Evolutionary conservation across 2,888 invertebrate species (phyloP).

Genomic region (Malthinus seriepunctatus): DNA sequence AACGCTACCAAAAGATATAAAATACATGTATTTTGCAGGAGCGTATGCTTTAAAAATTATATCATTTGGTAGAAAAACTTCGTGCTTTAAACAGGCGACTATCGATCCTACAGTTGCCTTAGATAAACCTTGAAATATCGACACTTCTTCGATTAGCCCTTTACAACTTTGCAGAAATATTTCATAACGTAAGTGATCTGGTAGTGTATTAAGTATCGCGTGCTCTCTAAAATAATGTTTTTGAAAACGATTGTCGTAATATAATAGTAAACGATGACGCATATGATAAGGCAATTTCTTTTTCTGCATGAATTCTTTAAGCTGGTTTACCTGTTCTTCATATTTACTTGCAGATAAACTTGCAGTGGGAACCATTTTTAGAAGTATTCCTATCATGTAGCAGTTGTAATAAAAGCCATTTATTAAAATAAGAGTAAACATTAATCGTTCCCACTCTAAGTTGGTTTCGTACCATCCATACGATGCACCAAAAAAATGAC

Average conservation of each 20-base stretch:
- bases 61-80: slow-evolving; percentile 58
- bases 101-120: slow-evolving; percentile 56
- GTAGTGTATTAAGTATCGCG: slow-evolving; percentile 44
- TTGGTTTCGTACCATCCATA: slow-evolving; percentile 32
- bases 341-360: slow-evolving; percentile 50
- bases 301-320: slow-evolving; percentile 50
- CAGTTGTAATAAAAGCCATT: slow-evolving; percentile 40
- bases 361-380: slow-evolving; percentile 43
- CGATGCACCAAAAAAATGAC: slow-evolving; percentile 43
- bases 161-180: slow-evolving; percentile 60
- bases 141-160: slow-evolving; percentile 58
- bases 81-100: slow-evolving; percentile 58
- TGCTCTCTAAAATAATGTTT: slow-evolving; percentile 53
- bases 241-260: slow-evolving; percentile 52
- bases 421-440: slow-evolving; percentile 34
- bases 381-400: slow-evolving; percentile 43
- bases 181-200: slow-evolving; percentile 55
- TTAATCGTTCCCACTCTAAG: slow-evolving; percentile 34
- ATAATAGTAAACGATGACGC: slow-evolving; percentile 47
- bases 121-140: slow-evolving; percentile 58
- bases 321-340: slow-evolving; percentile 51
- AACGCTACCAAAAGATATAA: slow-evolving; percentile 58
- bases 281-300: slow-evolving; percentile 51
- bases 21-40: slow-evolving; percentile 55
- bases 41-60: slow-evolving; percentile 52